These are phyloP conservation scores for Lagria hirta DNA, from an alignment of 2,888 invertebrate species.

Conservation along the genomic window DNA sequence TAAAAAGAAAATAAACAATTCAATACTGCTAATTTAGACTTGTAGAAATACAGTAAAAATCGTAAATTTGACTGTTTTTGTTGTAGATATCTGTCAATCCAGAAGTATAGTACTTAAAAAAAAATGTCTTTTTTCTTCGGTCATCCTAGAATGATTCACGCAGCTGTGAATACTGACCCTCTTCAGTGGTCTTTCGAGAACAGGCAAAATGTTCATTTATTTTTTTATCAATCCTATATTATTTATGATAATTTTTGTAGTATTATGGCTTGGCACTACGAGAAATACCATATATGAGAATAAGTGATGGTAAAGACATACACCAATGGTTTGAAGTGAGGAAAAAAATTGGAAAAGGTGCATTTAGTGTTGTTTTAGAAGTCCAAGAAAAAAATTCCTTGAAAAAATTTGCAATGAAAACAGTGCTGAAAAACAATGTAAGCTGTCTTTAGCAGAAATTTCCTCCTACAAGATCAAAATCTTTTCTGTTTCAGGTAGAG, in stretches of 20 bases:
- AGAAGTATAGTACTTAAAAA: no score
- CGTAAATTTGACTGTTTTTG: no score
- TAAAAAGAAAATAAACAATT: no score
- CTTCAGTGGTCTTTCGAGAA: neutral
- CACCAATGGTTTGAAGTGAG: conserved; percentile 48
- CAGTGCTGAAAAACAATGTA: conserved; percentile 50
- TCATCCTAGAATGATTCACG: conserved; percentile 18
- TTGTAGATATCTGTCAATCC: no score
- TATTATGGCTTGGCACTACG: conserved; percentile 35
- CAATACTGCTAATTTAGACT: no score
- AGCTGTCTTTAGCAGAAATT: no score
- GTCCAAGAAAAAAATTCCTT: conserved; percentile 48
- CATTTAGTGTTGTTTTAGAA: conserved; percentile 51
- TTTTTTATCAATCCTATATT: conserved; percentile 2
- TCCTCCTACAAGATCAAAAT: no score
- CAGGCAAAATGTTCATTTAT: no score
- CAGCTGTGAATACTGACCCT: conserved; percentile 20
- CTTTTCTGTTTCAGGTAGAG: no score
- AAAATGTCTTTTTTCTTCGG: no score
- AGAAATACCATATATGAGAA: conserved; percentile 47
- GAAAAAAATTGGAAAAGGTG: conserved; percentile 51
- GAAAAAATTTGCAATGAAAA: conserved; percentile 53
- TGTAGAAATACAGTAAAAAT: no score
- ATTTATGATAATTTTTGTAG: conserved; percentile 6
- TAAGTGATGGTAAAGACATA: conserved; percentile 46